A percentile compares a stretch with the other conserved stretches of the same genome.
Evolutionary conservation across 2,113 vertebrate genomes (phyloP).

Genomic region (Anser brachyrhynchus): DNA sequence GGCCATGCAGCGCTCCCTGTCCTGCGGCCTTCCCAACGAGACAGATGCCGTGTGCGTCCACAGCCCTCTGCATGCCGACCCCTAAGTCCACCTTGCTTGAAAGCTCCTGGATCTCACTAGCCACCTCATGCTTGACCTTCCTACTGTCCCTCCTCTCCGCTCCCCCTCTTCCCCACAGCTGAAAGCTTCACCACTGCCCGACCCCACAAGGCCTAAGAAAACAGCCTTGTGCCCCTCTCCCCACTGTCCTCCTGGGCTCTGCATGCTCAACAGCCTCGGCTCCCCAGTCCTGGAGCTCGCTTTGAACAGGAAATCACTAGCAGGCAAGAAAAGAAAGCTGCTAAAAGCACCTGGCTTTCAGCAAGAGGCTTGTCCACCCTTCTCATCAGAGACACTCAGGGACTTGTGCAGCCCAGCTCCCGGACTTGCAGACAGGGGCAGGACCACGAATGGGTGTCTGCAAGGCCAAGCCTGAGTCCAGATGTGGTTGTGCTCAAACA

Average conservation of each 20-base stretch:
- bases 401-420: neutral
- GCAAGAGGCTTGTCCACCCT: neutral
- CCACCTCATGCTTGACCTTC: constrained; percentile 50
- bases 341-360: neutral
- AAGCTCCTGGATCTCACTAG: constrained; percentile 4
- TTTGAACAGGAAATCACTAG: neutral
- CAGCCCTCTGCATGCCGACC: constrained; percentile 54
- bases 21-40: constrained; percentile 43
- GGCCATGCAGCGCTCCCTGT: constrained; percentile 48
- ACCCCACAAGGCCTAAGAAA: neutral
- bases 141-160: neutral
- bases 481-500: neutral
- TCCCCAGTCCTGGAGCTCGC: neutral
- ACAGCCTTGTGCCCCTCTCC: neutral
- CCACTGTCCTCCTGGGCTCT: neutral
- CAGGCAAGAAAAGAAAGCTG: neutral
- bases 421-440: neutral
- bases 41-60: constrained; percentile 37
- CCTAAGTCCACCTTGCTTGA: neutral
- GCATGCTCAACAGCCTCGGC: neutral
- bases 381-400: constrained; percentile 20
- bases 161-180: neutral
- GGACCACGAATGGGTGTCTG: neutral
- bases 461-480: neutral
- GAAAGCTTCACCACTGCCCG: neutral